Base-by-base conservation (phyloP, 64 coral and sea anemone genomes). In the Actinia tenebrosa region DNA sequence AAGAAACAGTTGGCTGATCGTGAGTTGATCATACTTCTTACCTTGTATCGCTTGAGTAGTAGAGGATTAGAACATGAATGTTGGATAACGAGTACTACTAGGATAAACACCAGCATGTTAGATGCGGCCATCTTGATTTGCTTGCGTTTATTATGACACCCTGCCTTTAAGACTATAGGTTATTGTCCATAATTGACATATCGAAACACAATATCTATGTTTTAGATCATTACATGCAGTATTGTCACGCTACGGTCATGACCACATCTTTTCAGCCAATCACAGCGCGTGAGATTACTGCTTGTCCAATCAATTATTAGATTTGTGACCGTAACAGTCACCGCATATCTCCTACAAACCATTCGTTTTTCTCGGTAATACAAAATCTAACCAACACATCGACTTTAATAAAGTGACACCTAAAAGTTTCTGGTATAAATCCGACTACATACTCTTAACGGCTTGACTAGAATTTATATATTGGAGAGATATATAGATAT, bases 91-190 rank as follows among this genome's bases (percentile, higher is more conserved):
- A 75, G 26, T 42, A 75, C 16, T 3, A 26, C 69, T 42, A 75
- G 26, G 3, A 15, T 16, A 75, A 30, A 3, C 10, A 75, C 7
- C n/a, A 75, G 26, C 23, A 75, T 42, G 14, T 30, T 75, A 30
- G 23, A 14, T 75, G 2, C 25, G 22, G 69, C 69, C 69, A 75
- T 75, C 69, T 75, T 75, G 69, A 15, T 30, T 8, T 75, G 26
- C 69, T 75, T 13, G 69, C 69, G 27, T 42, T 75, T 75, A 75
- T 75, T 66, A 66, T 66, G 63, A 66, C n/a, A 75, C 22, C 69
- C 25, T 27, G 5, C 20, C 14, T n/a, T 26, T 18, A 58, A 58
- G 15, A 58, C 56, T 75, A 18, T 27, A 75, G 69, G 69, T 75
- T 18, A 26, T 75, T 75, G 69, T 58, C 56, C 56, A 58, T 58